Base-by-base conservation (phyloP, 2,797 vertebrate species). In the Darevskia nairensis region DNA sequence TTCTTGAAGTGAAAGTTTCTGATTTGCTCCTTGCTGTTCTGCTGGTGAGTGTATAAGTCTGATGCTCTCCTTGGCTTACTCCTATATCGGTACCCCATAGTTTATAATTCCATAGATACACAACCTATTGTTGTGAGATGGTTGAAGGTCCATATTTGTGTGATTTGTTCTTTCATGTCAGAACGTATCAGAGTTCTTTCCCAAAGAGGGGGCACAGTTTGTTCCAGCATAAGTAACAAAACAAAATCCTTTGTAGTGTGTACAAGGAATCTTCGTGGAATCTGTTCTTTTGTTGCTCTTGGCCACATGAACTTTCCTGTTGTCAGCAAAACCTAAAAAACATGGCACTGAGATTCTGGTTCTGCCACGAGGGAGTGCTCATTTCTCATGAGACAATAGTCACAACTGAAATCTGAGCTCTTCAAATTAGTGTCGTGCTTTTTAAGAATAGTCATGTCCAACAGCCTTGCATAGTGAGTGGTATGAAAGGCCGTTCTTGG, bases 281-380 rank as follows among this genome's bases (percentile, higher is more conserved):
- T 97, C 95, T 94, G 89, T 90, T 96, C 75, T 90, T 96, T 72
- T 64, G 91, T 94, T 93, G 95, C 96, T 97, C 90, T 94, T 89
- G 95, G 96, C 96, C 80, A 95, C 94, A 95, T 95, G 93, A 96
- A 96, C 95, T 96, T 97, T 95, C 89, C 78, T 87, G 87, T 92
- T 96, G 94, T 95, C 92, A 95, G 94, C 94, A 95, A 96, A 96
- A 92, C 94, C 95, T 97, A 98, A 96, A 94, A 94, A 95, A 96
- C 94, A 86, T 95, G 96, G 97, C 97, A 95, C 92, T 93, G 85
- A 92, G 55, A 93, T 91, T 96, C 89, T 92, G 85, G 5, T 92
- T 93, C 80, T 86, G 93, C 88, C 39, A 68, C 44, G 81, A 89
- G 87, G 93, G 92, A 94, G 95, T 92, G 94, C 90, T 89, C 89